These are phyloP conservation scores for Archips xylosteana DNA, from an alignment of 2,888 invertebrate genomes.

Conservation along the genomic window DNA sequence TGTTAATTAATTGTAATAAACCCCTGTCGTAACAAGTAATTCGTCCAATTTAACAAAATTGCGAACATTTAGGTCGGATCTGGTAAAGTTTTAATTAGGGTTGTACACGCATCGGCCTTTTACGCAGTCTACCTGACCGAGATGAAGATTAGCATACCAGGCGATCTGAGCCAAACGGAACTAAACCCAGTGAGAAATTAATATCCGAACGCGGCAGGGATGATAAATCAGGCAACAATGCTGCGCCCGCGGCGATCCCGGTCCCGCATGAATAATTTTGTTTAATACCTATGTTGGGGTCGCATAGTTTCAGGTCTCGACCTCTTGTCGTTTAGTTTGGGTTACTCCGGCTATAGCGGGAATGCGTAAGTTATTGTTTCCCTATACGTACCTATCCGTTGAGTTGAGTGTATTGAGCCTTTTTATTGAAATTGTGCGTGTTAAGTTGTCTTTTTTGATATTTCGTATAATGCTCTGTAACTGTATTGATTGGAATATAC, in stretches of 20 bases:
- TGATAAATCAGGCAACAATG: slow-evolving; percentile 12
- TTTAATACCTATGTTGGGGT: slow-evolving; percentile 13
- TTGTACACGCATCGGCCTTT: not conserved
- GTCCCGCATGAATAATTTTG: slow-evolving; percentile 22
- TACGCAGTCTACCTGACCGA: not conserved
- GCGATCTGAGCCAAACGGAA: not conserved
- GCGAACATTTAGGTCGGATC: not conserved
- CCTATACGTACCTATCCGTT: not conserved
- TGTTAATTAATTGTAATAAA: not conserved
- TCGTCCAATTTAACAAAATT: slow-evolving; percentile 1
- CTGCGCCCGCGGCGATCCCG: slow-evolving; percentile 2
- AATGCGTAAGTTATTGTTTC: slow-evolving; percentile 7
- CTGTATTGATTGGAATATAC: no score
- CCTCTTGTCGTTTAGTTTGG: slow-evolving; percentile 11
- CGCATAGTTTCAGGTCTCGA: slow-evolving; percentile 26
- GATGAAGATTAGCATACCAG: slow-evolving; percentile 3
- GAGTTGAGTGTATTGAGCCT: not conserved
- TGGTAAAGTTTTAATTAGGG: not conserved
- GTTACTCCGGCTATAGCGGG: slow-evolving; percentile 4
- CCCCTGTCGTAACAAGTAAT: not conserved
- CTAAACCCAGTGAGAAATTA: slow-evolving; percentile 10
- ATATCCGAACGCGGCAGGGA: not conserved
- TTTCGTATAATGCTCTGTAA: no score
- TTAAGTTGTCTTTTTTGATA: no score
- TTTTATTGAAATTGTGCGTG: not conserved